These are phyloP conservation scores for Columbina picui DNA, from an alignment of 2,113 vertebrate species.

Conservation along the genomic window DNA sequence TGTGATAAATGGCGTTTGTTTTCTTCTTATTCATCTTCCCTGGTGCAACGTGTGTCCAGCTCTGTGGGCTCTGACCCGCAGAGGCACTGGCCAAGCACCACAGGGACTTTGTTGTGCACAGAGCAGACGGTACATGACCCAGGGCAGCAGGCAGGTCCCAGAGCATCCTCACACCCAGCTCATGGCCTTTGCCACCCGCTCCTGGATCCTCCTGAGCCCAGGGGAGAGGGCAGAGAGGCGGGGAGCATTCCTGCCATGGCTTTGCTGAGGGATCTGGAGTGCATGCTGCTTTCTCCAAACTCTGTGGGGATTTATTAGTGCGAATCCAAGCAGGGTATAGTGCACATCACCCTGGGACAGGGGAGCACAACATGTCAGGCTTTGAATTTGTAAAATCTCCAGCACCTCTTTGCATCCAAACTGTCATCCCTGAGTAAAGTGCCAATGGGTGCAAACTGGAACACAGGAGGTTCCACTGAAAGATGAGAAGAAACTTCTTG, in stretches of 20 bases:
- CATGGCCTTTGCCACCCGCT: background rate
- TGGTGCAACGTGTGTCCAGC: background rate
- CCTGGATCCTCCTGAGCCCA: background rate
- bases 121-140: background rate
- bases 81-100: background rate
- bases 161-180: background rate
- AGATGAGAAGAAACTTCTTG: no score
- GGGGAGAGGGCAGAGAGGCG: background rate
- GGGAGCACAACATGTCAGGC: background rate
- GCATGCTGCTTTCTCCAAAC: background rate
- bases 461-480: no score
- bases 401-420: accelerated
- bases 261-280: background rate
- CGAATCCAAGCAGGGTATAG: background rate
- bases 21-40: background rate
- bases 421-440: background rate
- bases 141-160: background rate
- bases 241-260: background rate
- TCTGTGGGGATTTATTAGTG: background rate
- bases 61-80: background rate
- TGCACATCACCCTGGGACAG: background rate
- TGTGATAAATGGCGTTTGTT: background rate
- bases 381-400: background rate
- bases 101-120: background rate
- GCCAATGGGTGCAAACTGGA: no score